These are phyloP conservation scores for Hyposoter didymator DNA, from an alignment of 2,888 invertebrate species.

Conservation along the genomic window DNA sequence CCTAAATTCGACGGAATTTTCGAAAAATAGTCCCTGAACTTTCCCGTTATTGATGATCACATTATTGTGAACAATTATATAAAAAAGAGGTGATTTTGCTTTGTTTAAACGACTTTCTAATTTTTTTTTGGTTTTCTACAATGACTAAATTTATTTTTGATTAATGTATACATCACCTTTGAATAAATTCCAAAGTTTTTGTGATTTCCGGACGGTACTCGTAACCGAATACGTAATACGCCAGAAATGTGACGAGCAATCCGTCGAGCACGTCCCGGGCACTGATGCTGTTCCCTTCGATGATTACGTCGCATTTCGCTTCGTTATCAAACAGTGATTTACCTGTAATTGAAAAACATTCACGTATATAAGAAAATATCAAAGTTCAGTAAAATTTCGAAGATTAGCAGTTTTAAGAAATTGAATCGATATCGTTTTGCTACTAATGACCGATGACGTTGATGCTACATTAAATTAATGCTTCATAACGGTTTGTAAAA, in stretches of 20 bases:
- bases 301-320: conserved; percentile 33
- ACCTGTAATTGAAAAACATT: conserved; percentile 26
- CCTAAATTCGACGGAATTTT: not conserved
- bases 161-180: conserved; percentile 39
- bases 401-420: not conserved
- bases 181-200: conserved; percentile 55
- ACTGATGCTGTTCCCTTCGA: conserved; percentile 30
- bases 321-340: conserved; percentile 51
- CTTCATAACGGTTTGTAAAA: conserved; percentile 14
- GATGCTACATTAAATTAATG: conserved; percentile 20
- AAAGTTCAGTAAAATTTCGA: conserved; percentile 23
- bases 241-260: conserved; percentile 29
- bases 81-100: conserved; percentile 20
- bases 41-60: conserved; percentile 13
- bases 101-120: conserved; percentile 21
- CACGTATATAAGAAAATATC: not conserved
- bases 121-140: conserved; percentile 14
- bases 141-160: not conserved
- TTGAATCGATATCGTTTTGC: conserved; percentile 18
- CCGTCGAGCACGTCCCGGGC: conserved; percentile 42
- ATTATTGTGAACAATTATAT: conserved; percentile 10
- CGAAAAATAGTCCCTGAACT: conserved; percentile 12
- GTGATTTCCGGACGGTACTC: conserved; percentile 18
- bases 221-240: conserved; percentile 54
- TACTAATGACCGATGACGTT: conserved; percentile 2